Evolutionary conservation across 1,140 invertebrate genomes (phyloP), one percentile per base, ranked within the genome.

Genomic region (Monochamus saltuarius): DNA sequence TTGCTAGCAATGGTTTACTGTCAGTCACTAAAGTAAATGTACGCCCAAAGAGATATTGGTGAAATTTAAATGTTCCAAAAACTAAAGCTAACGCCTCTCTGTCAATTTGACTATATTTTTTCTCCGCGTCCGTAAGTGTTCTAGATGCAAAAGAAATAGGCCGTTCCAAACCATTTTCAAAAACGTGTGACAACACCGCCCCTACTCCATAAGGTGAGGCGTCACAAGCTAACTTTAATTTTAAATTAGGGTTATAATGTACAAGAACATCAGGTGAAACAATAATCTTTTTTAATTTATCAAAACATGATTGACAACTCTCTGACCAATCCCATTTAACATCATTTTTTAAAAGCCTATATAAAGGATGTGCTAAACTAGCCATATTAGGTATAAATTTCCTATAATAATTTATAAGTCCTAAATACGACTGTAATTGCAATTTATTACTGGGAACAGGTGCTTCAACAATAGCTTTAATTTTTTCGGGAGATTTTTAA

Each of bases 1-100:
- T 75, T 9, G 64, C 45, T 1, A 78, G 50, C n/a, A 84, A 62
- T 6, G 81, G 80, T 55, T 78, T 71, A 61, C 82, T 77, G 62
- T 84, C 82, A 0, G 80, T 81, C 38, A 70, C 58, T 11, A 83
- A 58, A 7, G 68, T 70, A 71, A 85, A 85, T 13, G 71, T 46
- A 13, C 73, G 60, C 34, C 83, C 82, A 65, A 35, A 51, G n/a
- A 87, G 49, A 65, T 80, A 85, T 36, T 80, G 64, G 35, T 82
- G 73, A 68, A 84, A 85, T 66, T 80, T 80, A 56, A 76, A 75
- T 3, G 85, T 73, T 4, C 75, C 78, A 67, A 73, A 84, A 1
- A 83, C 59, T 9, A 85, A 77, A 2, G 77, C 75, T n/a, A 81
- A 63, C 7, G 77, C 79, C 73, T 87, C 82, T 64, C 77, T 81